Conservation (phyloP, 1,140 invertebrate species). For the Bombus waltoni region DNA sequence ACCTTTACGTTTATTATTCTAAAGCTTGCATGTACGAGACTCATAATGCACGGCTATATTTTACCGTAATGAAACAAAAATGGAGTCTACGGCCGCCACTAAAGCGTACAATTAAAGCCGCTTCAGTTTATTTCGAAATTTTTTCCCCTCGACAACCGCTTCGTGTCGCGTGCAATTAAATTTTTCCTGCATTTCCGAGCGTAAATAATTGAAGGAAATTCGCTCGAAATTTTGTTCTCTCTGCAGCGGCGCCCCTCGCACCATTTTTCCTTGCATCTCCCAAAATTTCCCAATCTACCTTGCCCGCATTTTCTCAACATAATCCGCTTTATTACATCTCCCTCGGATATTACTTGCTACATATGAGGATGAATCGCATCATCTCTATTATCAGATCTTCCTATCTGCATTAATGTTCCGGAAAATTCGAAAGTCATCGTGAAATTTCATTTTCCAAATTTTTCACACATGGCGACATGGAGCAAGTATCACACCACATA, state of each 20-base stretch:
- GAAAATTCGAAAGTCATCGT: too few relatives aligned
- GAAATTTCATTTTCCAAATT: too few relatives aligned
- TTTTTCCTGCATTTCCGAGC: slow-evolving; percentile 14
- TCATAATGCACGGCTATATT: slow-evolving; percentile 9
- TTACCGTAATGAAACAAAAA: slow-evolving; percentile 27
- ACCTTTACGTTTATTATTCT: slow-evolving; percentile 19
- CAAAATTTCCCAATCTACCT: slow-evolving; percentile 11
- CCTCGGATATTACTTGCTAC: not conserved
- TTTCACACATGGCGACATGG: too few relatives aligned
- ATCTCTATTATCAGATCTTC: not conserved
- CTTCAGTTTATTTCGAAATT: slow-evolving; percentile 23
- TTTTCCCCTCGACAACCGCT: not conserved
- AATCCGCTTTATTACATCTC: not conserved
- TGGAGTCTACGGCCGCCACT: not conserved
- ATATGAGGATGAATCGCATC: not conserved
- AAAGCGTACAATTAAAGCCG: slow-evolving; percentile 32
- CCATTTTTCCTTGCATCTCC: not conserved
- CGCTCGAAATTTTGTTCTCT: not conserved
- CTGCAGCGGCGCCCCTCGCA: not conserved
- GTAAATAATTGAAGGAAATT: slow-evolving; percentile 15
- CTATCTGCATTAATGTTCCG: not conserved
- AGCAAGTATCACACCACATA: too few relatives aligned
- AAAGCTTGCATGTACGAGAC: not conserved
- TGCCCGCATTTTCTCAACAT: not conserved
- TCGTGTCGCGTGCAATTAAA: slow-evolving; percentile 23